Evolutionary conservation across 2,888 invertebrate genomes (phyloP), one percentile per base, ranked within the genome.

Genomic region (Aethes cnicana): DNA sequence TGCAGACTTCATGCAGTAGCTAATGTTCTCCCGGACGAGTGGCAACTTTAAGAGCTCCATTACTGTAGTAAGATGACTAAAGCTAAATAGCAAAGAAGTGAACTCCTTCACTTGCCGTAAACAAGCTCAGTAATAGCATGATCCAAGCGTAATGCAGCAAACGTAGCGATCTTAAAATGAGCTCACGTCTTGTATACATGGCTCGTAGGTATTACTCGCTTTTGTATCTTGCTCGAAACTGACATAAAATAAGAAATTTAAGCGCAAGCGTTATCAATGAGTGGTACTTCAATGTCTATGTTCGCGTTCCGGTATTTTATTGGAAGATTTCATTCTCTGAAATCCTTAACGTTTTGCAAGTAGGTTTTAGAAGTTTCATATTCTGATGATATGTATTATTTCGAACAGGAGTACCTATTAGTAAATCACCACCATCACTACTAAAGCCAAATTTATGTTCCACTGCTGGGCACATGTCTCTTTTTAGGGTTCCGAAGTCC

Each of bases 81-180:
- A 39, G 16, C 39, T 39, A 39, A 39, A 39, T 25, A 25, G 39
- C 25, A 25, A 39, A 39, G 39, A 39, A 36, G 36, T 36, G n/a
- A 14, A 16, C 39, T 28, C n/a, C n/a, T n/a, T 6, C 23, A 39
- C 16, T 39, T 25, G 16, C 39, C 25, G 39, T 39, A 39, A 39
- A 39, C 25, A 39, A 14, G 16, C 32, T 8, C 39, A 5, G 39
- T 25, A 39, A 39, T 16, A 25, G 25, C 39, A 16, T 39, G 39
- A 39, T 39, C 39, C 39, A 39, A 11, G 41, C 18, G 41, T 42
- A 42, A 42, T 39, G 39, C 41, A 28, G 28, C 41, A 18, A 28
- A 26, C 41, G 23, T 16, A 25, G 41, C 41, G 12, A 42, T 42
- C 28, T 42, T 20, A 26, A 41, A 42, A 42, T 26, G 28, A 42